These are phyloP conservation scores for Schizopygopsis malacanthus DNA, from an alignment of 2,797 vertebrate species.

Conservation along the genomic window DNA sequence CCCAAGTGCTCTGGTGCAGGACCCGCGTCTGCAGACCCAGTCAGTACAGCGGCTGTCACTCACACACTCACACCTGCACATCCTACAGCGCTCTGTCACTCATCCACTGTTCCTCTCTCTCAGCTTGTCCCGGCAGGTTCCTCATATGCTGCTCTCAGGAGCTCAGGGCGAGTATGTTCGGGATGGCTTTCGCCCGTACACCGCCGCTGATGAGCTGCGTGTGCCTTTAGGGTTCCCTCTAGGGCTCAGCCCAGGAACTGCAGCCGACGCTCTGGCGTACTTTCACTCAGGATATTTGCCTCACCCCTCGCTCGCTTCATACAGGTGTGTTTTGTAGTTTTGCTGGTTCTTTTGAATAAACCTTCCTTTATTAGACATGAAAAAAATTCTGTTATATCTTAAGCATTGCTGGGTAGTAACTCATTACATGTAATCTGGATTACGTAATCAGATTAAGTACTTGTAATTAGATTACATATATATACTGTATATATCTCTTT, in stretches of 20 bases:
- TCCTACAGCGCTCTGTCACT: neutral
- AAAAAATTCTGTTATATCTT: neutral
- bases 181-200: constrained; percentile 87
- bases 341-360: neutral
- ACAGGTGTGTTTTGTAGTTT: constrained; percentile 44
- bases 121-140: constrained; percentile 90
- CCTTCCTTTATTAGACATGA: neutral
- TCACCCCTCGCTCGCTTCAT: constrained; percentile 47
- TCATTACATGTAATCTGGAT: too few species aligned
- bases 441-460: too few species aligned
- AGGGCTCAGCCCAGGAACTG: constrained; percentile 82
- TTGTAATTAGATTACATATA: too few species aligned
- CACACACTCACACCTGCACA: neutral
- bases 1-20: constrained; percentile 87
- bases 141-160: constrained; percentile 77
- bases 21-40: constrained; percentile 90
- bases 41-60: constrained; percentile 67
- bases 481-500: too few species aligned
- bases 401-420: neutral
- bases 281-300: constrained; percentile 88
- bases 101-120: neutral
- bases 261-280: constrained; percentile 81
- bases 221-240: constrained; percentile 85
- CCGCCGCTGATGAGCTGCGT: constrained; percentile 89
- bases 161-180: constrained; percentile 90